phyloP scores from a whole-genome alignment of 2,113 vertebrate species.

The Nannobrachium achirus region DNA sequence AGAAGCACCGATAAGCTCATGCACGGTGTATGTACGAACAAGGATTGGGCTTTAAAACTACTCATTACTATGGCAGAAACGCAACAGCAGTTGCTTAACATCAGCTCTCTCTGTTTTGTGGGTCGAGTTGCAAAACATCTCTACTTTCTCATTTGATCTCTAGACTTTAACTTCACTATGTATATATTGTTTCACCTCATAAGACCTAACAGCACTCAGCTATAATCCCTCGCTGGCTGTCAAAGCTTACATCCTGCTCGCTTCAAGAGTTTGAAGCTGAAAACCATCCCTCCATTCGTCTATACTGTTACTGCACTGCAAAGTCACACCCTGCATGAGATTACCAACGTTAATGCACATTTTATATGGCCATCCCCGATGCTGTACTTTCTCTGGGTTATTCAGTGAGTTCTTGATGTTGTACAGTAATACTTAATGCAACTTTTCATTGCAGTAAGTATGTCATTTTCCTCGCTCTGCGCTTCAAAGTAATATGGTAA shows the following conservation, averaged over 20 bases:
- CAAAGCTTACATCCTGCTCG: slow-evolving; percentile 29
- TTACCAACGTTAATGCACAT: slow-evolving; percentile 24
- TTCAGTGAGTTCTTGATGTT: slow-evolving; percentile 20
- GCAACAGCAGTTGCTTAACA: too few species aligned
- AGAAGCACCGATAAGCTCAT: too few species aligned
- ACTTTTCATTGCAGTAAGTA: not conserved
- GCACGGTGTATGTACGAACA: too few species aligned
- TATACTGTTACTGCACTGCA: slow-evolving; percentile 15
- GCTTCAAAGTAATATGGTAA: not conserved
- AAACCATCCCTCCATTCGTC: slow-evolving; percentile 11
- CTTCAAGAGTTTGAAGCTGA: slow-evolving; percentile 37
- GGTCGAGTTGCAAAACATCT: too few species aligned
- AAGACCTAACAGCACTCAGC: slow-evolving; percentile 5
- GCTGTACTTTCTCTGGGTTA: slow-evolving; percentile 21
- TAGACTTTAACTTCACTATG: too few species aligned
- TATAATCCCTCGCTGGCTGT: slow-evolving; percentile 54
- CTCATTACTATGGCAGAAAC: too few species aligned
- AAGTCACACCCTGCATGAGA: not conserved
- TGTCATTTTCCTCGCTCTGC: slow-evolving; percentile 3
- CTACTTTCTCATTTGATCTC: too few species aligned
- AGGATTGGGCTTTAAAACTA: too few species aligned
- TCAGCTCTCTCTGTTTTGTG: too few species aligned
- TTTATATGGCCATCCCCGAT: not conserved
- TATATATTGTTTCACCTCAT: too few species aligned
- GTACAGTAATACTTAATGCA: too few species aligned